Conservation (phyloP, 2,113 vertebrate genomes). For the Takifugu flavidus region DNA sequence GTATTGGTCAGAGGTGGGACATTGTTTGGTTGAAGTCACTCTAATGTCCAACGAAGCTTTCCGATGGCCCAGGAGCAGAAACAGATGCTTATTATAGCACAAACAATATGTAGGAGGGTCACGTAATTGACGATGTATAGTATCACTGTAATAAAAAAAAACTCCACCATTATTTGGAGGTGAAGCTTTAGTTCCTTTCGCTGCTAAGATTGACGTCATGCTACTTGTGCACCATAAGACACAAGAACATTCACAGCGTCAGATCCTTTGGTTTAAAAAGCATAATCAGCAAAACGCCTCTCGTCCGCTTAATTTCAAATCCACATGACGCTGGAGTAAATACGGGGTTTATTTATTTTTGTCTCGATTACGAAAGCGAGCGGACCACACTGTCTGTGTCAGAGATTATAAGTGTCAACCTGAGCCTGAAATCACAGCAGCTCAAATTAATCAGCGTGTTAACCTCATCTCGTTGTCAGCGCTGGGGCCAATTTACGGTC, state of each 20-base stretch:
- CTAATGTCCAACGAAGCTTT: neutral
- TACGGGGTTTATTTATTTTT: constrained; percentile 20
- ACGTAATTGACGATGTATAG: too few species aligned
- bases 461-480: constrained; percentile 69
- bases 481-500: constrained; percentile 69
- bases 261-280: constrained; percentile 32
- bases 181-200: too few species aligned
- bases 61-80: neutral
- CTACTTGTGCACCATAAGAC: too few species aligned
- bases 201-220: too few species aligned
- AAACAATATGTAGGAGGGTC: too few species aligned
- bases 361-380: constrained; percentile 52
- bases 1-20: too few species aligned
- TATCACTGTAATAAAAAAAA: too few species aligned
- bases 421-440: constrained; percentile 70
- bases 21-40: constrained; percentile 2
- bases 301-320: constrained; percentile 32
- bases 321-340: constrained; percentile 38
- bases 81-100: too few species aligned
- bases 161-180: too few species aligned
- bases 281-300: constrained; percentile 25
- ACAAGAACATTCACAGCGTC: constrained; percentile 9
- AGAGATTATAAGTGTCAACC: constrained; percentile 68
- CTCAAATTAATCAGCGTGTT: constrained; percentile 72
- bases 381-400: constrained; percentile 57